Evolutionary conservation across 2,888 invertebrate genomes (phyloP).

Genomic region (Pecten maximus): DNA sequence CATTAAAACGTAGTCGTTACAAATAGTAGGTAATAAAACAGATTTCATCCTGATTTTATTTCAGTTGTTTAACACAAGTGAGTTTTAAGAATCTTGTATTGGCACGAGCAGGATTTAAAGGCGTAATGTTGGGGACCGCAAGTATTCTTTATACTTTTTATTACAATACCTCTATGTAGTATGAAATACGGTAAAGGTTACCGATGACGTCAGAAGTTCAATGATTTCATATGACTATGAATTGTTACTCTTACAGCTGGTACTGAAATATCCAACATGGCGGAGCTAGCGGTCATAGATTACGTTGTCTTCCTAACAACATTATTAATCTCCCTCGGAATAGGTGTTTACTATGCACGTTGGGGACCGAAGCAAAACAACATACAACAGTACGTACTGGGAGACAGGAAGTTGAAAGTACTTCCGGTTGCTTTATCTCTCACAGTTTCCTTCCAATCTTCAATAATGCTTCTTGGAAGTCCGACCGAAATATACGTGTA

Average conservation of each 20-base stretch:
- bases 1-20: too few species aligned
- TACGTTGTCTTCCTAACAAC: slow-evolving; percentile 78
- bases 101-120: too few species aligned
- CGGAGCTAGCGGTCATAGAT: slow-evolving; percentile 48
- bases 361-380: slow-evolving; percentile 85
- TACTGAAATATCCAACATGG: background rate
- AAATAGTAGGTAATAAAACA: too few species aligned
- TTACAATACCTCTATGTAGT: too few species aligned
- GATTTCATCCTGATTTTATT: too few species aligned
- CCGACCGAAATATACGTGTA: slow-evolving; percentile 72
- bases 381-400: slow-evolving; percentile 80
- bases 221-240: too few species aligned
- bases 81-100: too few species aligned
- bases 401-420: slow-evolving; percentile 78
- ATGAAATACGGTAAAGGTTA: too few species aligned
- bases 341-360: slow-evolving; percentile 83
- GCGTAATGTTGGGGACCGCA: too few species aligned
- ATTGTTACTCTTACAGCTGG: background rate
- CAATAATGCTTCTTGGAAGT: slow-evolving; percentile 77
- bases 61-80: too few species aligned
- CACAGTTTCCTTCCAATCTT: slow-evolving; percentile 81
- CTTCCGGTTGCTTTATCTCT: slow-evolving; percentile 80
- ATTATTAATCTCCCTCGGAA: slow-evolving; percentile 76
- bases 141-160: too few species aligned
- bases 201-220: too few species aligned